Percentiles rank a stretch among this genome's conserved stretches.
Conservation (phyloP, 1,140 invertebrate genomes). For the Eumaeus atala region DNA sequence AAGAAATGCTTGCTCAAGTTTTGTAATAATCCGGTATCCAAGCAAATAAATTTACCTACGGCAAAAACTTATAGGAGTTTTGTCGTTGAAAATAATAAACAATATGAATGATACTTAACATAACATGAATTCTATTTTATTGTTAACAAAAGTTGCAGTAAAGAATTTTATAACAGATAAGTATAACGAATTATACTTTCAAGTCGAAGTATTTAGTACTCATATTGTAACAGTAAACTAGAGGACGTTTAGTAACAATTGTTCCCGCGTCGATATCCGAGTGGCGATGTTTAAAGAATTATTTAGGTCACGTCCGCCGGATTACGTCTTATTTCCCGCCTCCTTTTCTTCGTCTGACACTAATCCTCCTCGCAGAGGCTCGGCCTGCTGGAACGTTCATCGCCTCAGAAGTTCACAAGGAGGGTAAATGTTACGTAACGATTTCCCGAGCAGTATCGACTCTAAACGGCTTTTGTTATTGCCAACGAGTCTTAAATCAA, state of each 20-base stretch:
- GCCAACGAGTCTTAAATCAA: not conserved
- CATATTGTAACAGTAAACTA: too few relatives aligned
- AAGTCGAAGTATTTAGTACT: too few relatives aligned
- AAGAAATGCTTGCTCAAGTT: too few relatives aligned
- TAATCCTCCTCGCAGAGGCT: constrained; percentile 54
- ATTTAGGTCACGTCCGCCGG: constrained; percentile 65
- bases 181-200: too few relatives aligned
- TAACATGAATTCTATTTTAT: too few relatives aligned
- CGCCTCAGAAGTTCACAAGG: constrained; percentile 31
- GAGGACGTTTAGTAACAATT: constrained; percentile 21
- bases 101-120: too few relatives aligned
- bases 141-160: too few relatives aligned
- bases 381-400: constrained; percentile 38
- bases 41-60: too few relatives aligned
- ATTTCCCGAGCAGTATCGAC: not conserved
- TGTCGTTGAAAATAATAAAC: too few relatives aligned
- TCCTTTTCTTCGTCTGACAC: constrained; percentile 67
- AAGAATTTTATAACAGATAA: too few relatives aligned
- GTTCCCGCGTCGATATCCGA: constrained; percentile 59
- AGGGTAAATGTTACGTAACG: constrained; percentile 27
- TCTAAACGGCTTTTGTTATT: constrained; percentile 10
- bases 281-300: constrained; percentile 58
- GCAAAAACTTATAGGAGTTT: too few relatives aligned
- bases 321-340: constrained; percentile 65
- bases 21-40: too few relatives aligned